Evolutionary conservation across 2,797 vertebrate genomes (phyloP).

Genomic region (Anniella stebbinsi): DNA sequence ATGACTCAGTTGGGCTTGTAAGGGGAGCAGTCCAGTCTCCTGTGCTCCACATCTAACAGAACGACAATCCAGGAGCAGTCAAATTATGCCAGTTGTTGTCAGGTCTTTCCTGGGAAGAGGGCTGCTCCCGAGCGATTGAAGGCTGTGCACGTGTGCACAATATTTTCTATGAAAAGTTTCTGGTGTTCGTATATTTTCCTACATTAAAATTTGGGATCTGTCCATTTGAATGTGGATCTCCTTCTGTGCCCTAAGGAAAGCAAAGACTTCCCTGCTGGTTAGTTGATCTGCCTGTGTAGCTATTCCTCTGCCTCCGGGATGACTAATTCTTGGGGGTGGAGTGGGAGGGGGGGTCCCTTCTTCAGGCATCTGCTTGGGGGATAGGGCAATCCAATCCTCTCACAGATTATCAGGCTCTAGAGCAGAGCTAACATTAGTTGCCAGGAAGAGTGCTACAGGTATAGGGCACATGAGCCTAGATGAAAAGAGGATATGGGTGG

Average conservation of each 20-base stretch:
- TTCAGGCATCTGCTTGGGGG: too few species aligned
- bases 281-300: too few species aligned
- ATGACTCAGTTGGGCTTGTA: not conserved
- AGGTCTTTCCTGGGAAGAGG: conserved; percentile 22
- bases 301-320: not conserved
- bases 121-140: conserved; percentile 30
- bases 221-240: conserved; percentile 22
- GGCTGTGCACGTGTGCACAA: not conserved
- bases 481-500: not conserved
- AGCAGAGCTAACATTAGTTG: too few species aligned
- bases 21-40: fast-evolving
- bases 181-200: conserved; percentile 53
- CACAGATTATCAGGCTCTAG: not conserved
- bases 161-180: conserved; percentile 62
- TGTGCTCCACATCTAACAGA: not conserved
- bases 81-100: conserved; percentile 26
- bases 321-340: not conserved
- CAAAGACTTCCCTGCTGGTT: not conserved
- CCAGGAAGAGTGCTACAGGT: not conserved
- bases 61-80: not conserved
- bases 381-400: not conserved
- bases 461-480: not conserved
- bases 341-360: not conserved
- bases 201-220: conserved; percentile 48
- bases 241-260: conserved; percentile 28